Base-by-base conservation (phyloP, 2,888 invertebrate species). In the Lacanobia oleracea region DNA sequence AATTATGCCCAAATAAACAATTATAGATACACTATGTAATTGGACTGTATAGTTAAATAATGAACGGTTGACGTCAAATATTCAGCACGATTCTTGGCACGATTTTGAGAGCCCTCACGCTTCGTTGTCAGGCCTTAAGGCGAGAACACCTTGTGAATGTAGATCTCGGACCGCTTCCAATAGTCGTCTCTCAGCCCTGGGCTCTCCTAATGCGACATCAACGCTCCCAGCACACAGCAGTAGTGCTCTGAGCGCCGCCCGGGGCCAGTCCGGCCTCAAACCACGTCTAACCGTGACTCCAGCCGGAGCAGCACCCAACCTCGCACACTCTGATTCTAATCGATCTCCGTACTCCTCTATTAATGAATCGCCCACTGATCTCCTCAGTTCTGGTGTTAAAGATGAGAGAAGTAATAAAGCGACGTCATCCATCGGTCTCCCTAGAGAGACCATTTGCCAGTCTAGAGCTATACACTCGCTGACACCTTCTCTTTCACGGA, bases 361-460 rank as follows among this genome's bases (percentile, higher is more conserved):
- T 64, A 98, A 93, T 9, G 95, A 91, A 37, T 96, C 96, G 0
- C 97, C 97, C 73, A 97, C 96, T 37, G 96, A 92, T 75, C 98
- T 96, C 68, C 98, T 96, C 80, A 98, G 91, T 87, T 97, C 97
- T 0, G 98, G 97, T 0, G 97, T 97, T 57, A 98, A 95, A 1
- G 98, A 98, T 76, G 98, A 98, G 9, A 97, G 94, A 62, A 98
- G 94, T 64, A 98, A 92, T 23, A 98, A 92, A 0, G 98, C 98
- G 12, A 98, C 96, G 89, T 98, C 98, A 90, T 98, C 98, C 89
- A 98, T 98, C 27, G 98, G 98, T 86, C 96, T 94, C 79, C 97
- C 97, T 78, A 97, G 97, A 1, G 98, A 98, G 61, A 98, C 97
- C 98, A 98, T 98, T 95, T 98, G 98, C 98, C 98, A 98, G 90